Conservation (phyloP, 2,888 invertebrate genomes). For the Autographa gamma region DNA sequence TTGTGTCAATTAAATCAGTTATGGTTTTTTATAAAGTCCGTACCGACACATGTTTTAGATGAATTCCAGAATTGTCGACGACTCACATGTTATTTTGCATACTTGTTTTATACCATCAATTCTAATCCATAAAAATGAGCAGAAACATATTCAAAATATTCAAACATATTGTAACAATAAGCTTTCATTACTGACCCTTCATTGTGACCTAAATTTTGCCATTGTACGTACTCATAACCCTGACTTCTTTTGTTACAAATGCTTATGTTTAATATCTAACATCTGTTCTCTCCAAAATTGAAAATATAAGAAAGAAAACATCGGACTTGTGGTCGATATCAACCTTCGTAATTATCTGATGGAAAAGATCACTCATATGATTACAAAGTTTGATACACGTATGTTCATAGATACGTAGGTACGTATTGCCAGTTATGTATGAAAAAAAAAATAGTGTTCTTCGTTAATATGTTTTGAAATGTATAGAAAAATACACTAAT, state of each 20-base stretch:
- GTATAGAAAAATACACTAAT: too few species aligned
- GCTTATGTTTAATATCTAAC: slow-evolving; percentile 25
- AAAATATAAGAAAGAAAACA: slow-evolving; percentile 13
- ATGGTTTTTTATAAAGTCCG: too few species aligned
- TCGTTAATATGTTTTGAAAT: too few species aligned
- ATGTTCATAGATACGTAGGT: too few species aligned
- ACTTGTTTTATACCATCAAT: neutral
- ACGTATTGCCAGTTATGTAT: too few species aligned
- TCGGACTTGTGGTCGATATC: neutral
- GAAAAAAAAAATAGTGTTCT: too few species aligned
- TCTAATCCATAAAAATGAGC: neutral
- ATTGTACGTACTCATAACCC: neutral
- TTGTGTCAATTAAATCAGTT: too few species aligned
- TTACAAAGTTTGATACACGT: neutral
- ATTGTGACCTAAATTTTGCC: neutral
- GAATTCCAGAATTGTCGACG: too few species aligned
- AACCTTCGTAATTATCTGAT: neutral
- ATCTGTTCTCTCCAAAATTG: slow-evolving; percentile 12
- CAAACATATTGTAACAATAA: neutral
- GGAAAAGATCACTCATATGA: neutral
- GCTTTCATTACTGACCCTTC: neutral
- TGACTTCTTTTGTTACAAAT: slow-evolving; percentile 6
- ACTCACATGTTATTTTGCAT: neutral
- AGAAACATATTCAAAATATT: neutral
- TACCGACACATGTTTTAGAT: too few species aligned